These are phyloP conservation scores for Pungitius pungitius DNA, from an alignment of 2,113 vertebrate genomes.

Conservation along the genomic window DNA sequence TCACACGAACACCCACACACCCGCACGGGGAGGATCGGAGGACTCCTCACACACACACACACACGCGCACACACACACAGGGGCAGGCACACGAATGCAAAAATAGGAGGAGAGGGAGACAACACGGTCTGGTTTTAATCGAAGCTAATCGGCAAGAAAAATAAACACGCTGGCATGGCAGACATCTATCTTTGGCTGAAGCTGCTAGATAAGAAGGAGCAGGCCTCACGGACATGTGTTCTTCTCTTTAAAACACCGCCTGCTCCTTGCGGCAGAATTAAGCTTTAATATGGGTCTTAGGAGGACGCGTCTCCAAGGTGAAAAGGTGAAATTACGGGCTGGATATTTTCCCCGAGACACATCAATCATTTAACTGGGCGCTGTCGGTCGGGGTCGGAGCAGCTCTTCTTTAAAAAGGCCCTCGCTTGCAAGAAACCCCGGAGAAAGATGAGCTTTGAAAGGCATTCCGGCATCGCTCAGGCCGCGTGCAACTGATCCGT, in stretches of 20 bases:
- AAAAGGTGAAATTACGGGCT: slow-evolving; percentile 79
- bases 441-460: slow-evolving; percentile 41
- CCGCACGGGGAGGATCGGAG: slow-evolving; percentile 62
- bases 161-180: slow-evolving; percentile 76
- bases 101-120: slow-evolving; percentile 61
- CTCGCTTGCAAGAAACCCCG: slow-evolving; percentile 34
- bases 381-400: slow-evolving; percentile 48
- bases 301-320: slow-evolving; percentile 62
- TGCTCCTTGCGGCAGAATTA: slow-evolving; percentile 69
- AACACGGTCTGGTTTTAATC: slow-evolving; percentile 79
- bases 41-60: slow-evolving; percentile 59
- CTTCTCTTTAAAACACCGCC: slow-evolving; percentile 66
- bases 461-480: slow-evolving; percentile 35
- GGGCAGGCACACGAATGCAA: slow-evolving; percentile 61
- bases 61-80: slow-evolving; percentile 52
- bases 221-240: slow-evolving; percentile 74
- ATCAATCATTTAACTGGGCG: slow-evolving; percentile 70
- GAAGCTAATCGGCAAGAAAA: slow-evolving; percentile 78
- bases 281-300: slow-evolving; percentile 72
- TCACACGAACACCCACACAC: slow-evolving; percentile 80
- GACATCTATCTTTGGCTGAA: slow-evolving; percentile 73
- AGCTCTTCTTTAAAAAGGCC: slow-evolving; percentile 27
- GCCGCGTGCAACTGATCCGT: slow-evolving; percentile 61
- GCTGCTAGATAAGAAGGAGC: slow-evolving; percentile 74
- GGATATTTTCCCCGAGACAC: slow-evolving; percentile 67